Percentiles rank a stretch among this genome's conserved stretches.
Conservation (phyloP, 2,797 vertebrate genomes). For the Sebastes hopkinsi region DNA sequence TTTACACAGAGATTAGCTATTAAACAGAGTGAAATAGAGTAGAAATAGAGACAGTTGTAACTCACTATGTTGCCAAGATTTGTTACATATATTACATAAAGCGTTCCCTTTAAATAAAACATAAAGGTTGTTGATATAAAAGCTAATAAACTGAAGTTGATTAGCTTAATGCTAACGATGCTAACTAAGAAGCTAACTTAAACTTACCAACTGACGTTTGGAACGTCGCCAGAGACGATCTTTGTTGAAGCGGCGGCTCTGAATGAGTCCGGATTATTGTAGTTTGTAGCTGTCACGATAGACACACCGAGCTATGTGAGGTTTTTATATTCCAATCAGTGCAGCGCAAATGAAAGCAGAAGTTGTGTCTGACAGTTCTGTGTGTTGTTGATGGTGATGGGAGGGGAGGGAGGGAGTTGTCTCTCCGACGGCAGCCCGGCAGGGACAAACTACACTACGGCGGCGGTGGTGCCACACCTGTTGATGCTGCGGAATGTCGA, state of each 20-base stretch:
- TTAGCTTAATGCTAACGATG: constrained; percentile 40
- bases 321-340: constrained; percentile 45
- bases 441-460: constrained; percentile 53
- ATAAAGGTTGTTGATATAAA: no score
- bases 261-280: neutral
- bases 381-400: constrained; percentile 1
- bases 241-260: neutral
- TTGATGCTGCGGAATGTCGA: neutral
- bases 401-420: neutral
- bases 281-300: neutral
- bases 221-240: neutral
- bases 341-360: constrained; percentile 39
- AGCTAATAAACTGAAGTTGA: neutral
- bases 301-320: neutral
- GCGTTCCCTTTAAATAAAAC: neutral
- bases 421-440: constrained; percentile 44
- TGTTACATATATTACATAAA: no score
- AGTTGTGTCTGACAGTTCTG: constrained; percentile 34
- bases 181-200: constrained; percentile 47
- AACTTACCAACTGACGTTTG: constrained; percentile 46
- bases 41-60: neutral
- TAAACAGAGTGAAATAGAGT: neutral
- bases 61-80: rapidly evolving
- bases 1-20: neutral
- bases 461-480: constrained; percentile 43